Evolutionary conservation across 2,888 invertebrate genomes (phyloP), one percentile per base, ranked within the genome.

Genomic region (Drosophila mayaguana): DNA sequence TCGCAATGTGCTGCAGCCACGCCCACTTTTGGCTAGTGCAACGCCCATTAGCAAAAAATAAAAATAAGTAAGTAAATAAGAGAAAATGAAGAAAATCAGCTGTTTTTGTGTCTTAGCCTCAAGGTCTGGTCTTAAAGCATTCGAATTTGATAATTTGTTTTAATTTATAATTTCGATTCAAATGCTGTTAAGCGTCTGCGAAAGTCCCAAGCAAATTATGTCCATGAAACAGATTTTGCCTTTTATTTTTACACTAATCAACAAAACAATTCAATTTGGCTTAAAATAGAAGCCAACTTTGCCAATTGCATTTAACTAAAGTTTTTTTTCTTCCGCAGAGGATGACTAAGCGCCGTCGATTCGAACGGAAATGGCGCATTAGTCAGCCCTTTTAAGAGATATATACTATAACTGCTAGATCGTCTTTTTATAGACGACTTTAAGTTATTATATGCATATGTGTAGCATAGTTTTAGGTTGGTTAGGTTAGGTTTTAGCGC

Each of bases 1-100:
- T 75, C 80, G 79, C 84, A 79, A 79, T 75, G 62, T 79, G 84
- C 57, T 83, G 81, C 83, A 75, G 79, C 66, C 75, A 67, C 65
- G 70, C 70, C 80, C 76, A 70, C 53, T 46, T 40, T 42, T 63
- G 28, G 20, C 60, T 36, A 25, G 48, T 48, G 54, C 61, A 20
- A 51, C 51, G 42, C 73, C 83, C 79, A 83, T 81, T 81, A 71
- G 69, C 71, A 22, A 40, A 53, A 64, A 64, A 25, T 25, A 11
- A 11, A 32, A 32, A 28, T 25, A 25, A 28, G 8, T n/a, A n/a
- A n/a, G n/a, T n/a, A 28, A 28, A 7, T 3, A 25, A 25, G 6
- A 28, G 28, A 28, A 28, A 28, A 2, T 9, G 46, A 63, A 43
- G 18, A 54, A 54, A 79, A 78, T 84, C 84, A 88, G 88, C 84